Evolutionary conservation across 1,140 invertebrate genomes (phyloP).

Genomic region (Bombyx mori): ASM3026992v2 NC_085112.1:7311501-7312000

Average conservation of each 20-base stretch:
- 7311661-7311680: constrained; percentile 1
- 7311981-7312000: constrained; percentile 68
- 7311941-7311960: constrained; percentile 53
- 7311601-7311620: constrained; percentile 9
- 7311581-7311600: constrained; percentile 24
- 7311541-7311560: constrained; percentile 48
- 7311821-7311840: too few relatives aligned
- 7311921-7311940: constrained; percentile 43
- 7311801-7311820: too few relatives aligned
- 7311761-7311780: too few relatives aligned
- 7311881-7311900: not conserved
- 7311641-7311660: constrained; percentile 7
- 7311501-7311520: constrained; percentile 40
- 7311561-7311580: constrained; percentile 22
- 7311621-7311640: constrained; percentile 12
- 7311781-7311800: too few relatives aligned
- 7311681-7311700: too few relatives aligned
- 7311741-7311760: too few relatives aligned
- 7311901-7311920: constrained; percentile 29
- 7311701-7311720: too few relatives aligned
- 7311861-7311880: too few relatives aligned
- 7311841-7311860: too few relatives aligned
- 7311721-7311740: too few relatives aligned
- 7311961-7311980: constrained; percentile 69
- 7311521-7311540: constrained; percentile 19